Percentiles rank a stretch among this genome's conserved stretches.
Conservation (phyloP, 2,797 vertebrate species). For the Sebastes diploproa region DNA sequence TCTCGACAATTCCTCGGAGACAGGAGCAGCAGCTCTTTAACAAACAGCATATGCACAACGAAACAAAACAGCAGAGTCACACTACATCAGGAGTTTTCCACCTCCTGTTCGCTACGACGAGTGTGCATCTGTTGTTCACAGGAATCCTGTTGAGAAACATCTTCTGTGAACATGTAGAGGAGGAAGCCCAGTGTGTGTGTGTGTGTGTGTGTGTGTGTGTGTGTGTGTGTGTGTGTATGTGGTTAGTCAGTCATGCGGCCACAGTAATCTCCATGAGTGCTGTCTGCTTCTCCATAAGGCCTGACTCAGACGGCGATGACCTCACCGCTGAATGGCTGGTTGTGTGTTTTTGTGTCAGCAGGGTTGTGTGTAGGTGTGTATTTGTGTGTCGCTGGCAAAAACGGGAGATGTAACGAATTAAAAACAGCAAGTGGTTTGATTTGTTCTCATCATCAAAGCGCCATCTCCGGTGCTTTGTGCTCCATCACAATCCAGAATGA, state of each 20-base stretch:
- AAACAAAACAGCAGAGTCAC: not conserved
- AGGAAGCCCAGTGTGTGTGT: conserved; percentile 12
- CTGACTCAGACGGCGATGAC: conserved; percentile 70
- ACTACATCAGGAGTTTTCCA: conserved; percentile 13
- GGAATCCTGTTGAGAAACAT: conserved; percentile 35
- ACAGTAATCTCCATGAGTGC: conserved; percentile 62
- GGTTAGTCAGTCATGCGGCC: conserved; percentile 43
- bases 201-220: conserved; percentile 4
- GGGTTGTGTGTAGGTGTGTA: not conserved
- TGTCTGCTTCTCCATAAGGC: conserved; percentile 42
- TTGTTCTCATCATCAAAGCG: not conserved
- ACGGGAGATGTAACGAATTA: not conserved
- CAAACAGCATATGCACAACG: conserved; percentile 4
- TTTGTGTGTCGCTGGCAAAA: not conserved
- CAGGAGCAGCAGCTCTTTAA: not conserved
- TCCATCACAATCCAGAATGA: not conserved
- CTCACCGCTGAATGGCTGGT: conserved; percentile 51
- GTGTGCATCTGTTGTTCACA: conserved; percentile 34
- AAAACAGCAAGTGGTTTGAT: conserved; percentile 17
- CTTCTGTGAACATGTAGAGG: conserved; percentile 4
- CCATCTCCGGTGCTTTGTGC: not conserved
- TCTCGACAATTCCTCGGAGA: conserved; percentile 5
- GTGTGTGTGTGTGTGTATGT: conserved; percentile 17
- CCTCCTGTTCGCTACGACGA: not conserved
- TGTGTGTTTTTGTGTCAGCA: conserved; percentile 40